Evolutionary conservation across 2,888 invertebrate genomes (phyloP), one percentile per base, ranked within the genome.

Genomic region (Arrhopalites spinosus): DNA sequence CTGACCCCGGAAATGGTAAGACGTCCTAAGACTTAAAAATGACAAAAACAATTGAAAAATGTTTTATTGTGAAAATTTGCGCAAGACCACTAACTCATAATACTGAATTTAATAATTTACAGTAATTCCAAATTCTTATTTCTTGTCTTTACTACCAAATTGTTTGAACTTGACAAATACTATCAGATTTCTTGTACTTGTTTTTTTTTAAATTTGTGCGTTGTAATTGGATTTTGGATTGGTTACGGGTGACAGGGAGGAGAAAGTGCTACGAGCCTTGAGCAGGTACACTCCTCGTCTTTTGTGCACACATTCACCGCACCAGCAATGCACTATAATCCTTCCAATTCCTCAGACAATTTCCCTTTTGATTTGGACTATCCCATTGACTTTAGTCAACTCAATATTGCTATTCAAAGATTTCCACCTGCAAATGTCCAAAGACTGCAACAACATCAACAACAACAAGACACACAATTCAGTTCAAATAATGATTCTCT

Each of bases 1-100:
- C 90, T 98, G 69, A 90, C 92, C 78, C 88, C 90, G 36, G 87
- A 90, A 79, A 92, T 95, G 93, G 96, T 97, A 81, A 71, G 78
- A 36, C 23, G 11, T 64, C 3, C 15, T 30, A 53, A 53, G n/a
- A n/a, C n/a, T 53, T 53, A n/a, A 11, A 53, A n/a, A 23, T 8
- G 8, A 53, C 53, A 8, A 23, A 53, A 53, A 53, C 47, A n/a
- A n/a, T 47, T 17, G 20, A 53, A 20, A 23, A 53, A 53, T 11
- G n/a, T n/a, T 17, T 47, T 47, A 17, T 47, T 1, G 7, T 17
- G 7, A 47, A 47, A 56, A 56, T 17, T 27, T 29, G 64, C 3
- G 30, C 43, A 23, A 2, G 13, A 59, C 59, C 25, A 7, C 25
- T 25, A 25, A 59, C 20, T 20, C 23, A 7, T 66, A 36, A 66